These are phyloP conservation scores for Accipiter cooperii DNA, from an alignment of 2,113 vertebrate genomes.

Conservation along the genomic window DNA sequence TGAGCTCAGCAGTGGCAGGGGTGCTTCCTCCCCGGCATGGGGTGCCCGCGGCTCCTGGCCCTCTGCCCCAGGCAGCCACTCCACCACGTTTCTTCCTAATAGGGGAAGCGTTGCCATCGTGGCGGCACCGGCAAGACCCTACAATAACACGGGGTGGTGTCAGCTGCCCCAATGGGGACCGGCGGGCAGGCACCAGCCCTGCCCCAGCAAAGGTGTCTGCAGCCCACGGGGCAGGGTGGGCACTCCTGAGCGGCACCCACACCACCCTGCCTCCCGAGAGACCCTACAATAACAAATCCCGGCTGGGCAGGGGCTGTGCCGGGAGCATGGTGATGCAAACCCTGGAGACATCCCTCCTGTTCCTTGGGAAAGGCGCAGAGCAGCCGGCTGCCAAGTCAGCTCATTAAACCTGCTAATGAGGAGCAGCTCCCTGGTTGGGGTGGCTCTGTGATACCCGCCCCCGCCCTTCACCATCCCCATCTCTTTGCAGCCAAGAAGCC, in stretches of 20 bases:
- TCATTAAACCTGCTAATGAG: slow-evolving; percentile 12
- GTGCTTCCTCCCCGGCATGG: background rate
- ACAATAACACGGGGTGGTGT: background rate
- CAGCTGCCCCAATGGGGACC: accelerated
- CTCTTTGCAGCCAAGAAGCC: slow-evolving; percentile 78
- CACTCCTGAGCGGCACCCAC: background rate
- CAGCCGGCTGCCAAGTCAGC: background rate
- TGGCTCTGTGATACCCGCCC: background rate
- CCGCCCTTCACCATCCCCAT: background rate
- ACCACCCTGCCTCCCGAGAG: background rate
- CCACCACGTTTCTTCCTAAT: no score
- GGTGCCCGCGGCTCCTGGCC: background rate
- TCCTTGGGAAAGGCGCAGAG: background rate
- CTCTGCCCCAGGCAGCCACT: background rate
- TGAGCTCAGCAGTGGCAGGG: background rate
- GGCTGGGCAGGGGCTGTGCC: background rate
- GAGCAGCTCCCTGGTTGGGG: background rate
- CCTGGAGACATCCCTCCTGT: background rate
- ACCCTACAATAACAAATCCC: background rate
- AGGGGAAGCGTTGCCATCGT: no score
- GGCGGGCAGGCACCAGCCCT: background rate
- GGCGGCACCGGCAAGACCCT: background rate
- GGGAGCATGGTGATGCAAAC: background rate
- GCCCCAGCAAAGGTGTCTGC: background rate
- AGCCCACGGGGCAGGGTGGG: background rate